Evolutionary conservation across 2,888 invertebrate genomes (phyloP).

Genomic region (Cryptocephalus primarius): DNA sequence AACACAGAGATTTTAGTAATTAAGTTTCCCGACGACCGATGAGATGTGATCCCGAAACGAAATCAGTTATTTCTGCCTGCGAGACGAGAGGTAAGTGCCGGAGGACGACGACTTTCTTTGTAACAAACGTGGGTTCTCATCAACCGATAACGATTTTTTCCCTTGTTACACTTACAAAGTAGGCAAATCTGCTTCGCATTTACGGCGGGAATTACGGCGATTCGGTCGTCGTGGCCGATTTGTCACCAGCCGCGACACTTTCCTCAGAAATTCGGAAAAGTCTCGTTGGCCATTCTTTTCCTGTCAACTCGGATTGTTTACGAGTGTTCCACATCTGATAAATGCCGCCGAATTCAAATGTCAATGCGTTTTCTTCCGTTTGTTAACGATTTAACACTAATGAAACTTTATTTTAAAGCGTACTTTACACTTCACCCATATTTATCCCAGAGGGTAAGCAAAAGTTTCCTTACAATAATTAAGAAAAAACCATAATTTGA

Average conservation of each 20-base stretch:
- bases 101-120: conserved; percentile 10
- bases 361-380: background rate
- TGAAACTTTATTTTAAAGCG: no score
- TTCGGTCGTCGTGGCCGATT: no score
- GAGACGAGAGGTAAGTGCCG: conserved; percentile 13
- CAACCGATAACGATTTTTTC: conserved; percentile 23
- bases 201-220: no score
- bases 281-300: background rate
- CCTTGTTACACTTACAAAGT: conserved; percentile 9
- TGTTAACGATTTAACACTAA: no score
- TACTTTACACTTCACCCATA: no score
- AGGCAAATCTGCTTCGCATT: conserved; percentile 1
- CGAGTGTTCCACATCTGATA: conserved; percentile 26
- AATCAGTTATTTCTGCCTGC: conserved; percentile 7
- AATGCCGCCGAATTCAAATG: conserved; percentile 27
- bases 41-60: conserved; percentile 19
- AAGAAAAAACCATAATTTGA: no score
- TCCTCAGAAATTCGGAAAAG: no score
- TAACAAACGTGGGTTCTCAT: conserved; percentile 12
- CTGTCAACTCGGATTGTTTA: conserved; percentile 33
- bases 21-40: conserved; percentile 14
- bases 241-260: no score
- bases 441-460: no score
- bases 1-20: conserved; percentile 19
- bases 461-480: no score